These are phyloP conservation scores for Siderastrea radians DNA, from an alignment of 92 coral and sea anemone species.

Conservation along the genomic window DNA sequence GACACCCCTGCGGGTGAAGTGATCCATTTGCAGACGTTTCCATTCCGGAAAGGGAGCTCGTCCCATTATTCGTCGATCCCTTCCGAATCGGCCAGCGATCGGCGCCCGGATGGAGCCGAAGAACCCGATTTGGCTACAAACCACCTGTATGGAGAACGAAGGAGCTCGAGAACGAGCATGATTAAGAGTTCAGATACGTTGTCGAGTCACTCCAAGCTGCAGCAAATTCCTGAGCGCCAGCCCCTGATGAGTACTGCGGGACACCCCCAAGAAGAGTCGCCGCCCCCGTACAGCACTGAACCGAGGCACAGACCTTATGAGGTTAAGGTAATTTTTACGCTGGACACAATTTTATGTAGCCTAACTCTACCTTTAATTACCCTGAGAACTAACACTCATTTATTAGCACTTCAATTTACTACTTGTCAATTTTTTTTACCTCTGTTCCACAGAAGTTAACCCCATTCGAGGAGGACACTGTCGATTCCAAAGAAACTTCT, in stretches of 20 bases:
- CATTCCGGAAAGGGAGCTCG: conserved; percentile 68
- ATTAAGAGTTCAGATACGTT: conserved; percentile 65
- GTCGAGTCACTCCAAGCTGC: conserved; percentile 64
- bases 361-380: background rate
- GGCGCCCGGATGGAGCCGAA: conserved; percentile 99
- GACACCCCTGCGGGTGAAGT: conserved; percentile 79
- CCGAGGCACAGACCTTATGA: conserved; percentile 46
- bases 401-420: too few species aligned
- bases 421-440: background rate
- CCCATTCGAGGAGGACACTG: conserved; percentile 50
- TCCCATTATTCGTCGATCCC: conserved; percentile 72
- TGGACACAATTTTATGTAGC: background rate
- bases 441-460: conserved; percentile 9
- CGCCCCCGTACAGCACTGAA: conserved; percentile 25
- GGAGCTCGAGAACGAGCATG: conserved; percentile 44
- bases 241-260: conserved; percentile 60
- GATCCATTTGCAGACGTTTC: conserved; percentile 77
- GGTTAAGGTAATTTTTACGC: conserved; percentile 22
- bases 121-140: conserved; percentile 73
- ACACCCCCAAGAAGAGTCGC: conserved; percentile 35
- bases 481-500: conserved; percentile 38
- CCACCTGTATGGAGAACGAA: conserved; percentile 65
- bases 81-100: conserved; percentile 80
- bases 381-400: too few species aligned
- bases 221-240: conserved; percentile 87